A percentile compares a stretch with the other conserved stretches of the same genome.
phyloP scores from a whole-genome alignment of 1,140 invertebrate species.

The Drosophila pachea region DNA sequence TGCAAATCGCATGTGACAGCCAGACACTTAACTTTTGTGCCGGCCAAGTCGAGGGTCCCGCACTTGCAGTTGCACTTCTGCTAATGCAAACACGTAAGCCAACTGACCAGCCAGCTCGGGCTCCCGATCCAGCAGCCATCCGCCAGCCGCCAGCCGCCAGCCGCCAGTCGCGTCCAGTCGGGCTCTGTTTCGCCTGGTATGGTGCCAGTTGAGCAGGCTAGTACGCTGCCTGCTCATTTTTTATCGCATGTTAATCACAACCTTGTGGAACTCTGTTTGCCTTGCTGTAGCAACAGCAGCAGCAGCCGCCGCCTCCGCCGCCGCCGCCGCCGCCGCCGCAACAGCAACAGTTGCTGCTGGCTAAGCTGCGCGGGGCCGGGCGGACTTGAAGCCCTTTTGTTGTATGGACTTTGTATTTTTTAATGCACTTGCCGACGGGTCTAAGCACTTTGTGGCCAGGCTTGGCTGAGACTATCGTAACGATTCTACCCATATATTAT shows the following conservation, averaged over 20 bases:
- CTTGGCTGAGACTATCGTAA: not conserved
- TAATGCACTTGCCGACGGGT: constrained; percentile 45
- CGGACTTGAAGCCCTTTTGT: constrained; percentile 58
- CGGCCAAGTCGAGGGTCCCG: constrained; percentile 19
- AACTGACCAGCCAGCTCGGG: constrained; percentile 54
- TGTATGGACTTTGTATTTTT: constrained; percentile 54
- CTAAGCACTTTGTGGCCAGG: constrained; percentile 27
- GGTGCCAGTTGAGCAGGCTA: constrained; percentile 32
- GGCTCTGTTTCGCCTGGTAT: constrained; percentile 29
- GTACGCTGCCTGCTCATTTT: constrained; percentile 63
- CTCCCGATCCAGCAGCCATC: constrained; percentile 19
- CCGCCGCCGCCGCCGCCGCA: too few species aligned
- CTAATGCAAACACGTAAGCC: constrained; percentile 68
- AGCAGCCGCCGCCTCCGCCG: too few species aligned
- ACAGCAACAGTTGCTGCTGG: constrained; percentile 1
- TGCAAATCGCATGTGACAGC: constrained; percentile 77
- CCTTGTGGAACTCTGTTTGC: constrained; percentile 75
- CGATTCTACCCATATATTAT: too few species aligned
- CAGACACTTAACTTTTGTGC: constrained; percentile 74
- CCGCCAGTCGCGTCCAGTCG: constrained; percentile 18
- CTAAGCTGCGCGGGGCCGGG: constrained; percentile 6
- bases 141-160: constrained; percentile 7
- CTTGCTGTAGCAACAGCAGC: constrained; percentile 42
- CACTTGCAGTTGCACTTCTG: constrained; percentile 31
- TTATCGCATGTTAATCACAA: constrained; percentile 78